Percentiles rank a stretch among this genome's conserved stretches.
These are phyloP conservation scores for Dinomys branickii DNA, from an alignment of 2,113 vertebrate genomes.

Conservation along the genomic window DNA sequence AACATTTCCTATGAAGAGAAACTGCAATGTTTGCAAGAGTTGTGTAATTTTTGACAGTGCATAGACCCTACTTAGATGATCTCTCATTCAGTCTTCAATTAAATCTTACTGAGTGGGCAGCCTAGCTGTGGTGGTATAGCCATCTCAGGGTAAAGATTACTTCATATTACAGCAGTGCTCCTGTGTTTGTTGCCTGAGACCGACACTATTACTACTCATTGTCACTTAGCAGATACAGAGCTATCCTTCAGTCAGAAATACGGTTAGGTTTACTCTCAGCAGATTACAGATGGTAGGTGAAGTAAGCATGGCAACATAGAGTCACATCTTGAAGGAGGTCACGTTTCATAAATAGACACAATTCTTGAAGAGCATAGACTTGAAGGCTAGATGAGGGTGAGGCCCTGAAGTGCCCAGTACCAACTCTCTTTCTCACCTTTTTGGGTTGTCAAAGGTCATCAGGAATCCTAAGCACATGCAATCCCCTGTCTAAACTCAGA, in stretches of 20 bases:
- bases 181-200: background rate
- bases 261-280: background rate
- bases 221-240: background rate
- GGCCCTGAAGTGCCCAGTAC: accelerated
- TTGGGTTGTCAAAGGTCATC: background rate
- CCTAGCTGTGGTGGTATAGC: background rate
- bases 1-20: slow-evolving; percentile 48
- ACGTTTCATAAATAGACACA: background rate
- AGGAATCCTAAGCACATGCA: background rate
- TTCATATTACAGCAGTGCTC: background rate
- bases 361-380: background rate
- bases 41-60: background rate
- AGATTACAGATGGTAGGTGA: background rate
- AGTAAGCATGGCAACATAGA: background rate
- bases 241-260: background rate
- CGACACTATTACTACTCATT: background rate
- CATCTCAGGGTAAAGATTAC: background rate
- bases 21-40: background rate
- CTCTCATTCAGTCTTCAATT: background rate
- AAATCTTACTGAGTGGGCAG: background rate
- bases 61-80: background rate
- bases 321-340: background rate
- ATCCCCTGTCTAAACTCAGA: background rate
- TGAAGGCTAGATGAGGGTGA: background rate
- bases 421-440: background rate